Conservation (phyloP, 1,140 invertebrate species). For the Tribolium castaneum region DNA sequence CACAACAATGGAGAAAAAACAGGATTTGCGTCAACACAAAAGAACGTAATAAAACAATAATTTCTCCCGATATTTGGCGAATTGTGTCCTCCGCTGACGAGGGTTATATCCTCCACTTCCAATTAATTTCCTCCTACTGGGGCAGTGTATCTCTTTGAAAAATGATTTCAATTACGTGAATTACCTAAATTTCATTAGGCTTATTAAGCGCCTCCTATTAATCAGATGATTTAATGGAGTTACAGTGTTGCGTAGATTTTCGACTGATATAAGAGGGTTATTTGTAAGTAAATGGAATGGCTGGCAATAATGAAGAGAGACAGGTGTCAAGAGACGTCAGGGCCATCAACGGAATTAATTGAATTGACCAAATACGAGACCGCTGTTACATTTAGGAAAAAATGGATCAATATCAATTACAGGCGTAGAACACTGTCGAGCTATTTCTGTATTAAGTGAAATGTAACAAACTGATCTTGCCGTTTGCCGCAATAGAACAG, state of each 20-base stretch:
- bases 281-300: conserved; percentile 12
- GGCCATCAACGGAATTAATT: conserved; percentile 2
- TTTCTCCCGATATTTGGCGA: too few species aligned
- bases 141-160: not conserved
- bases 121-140: too few species aligned
- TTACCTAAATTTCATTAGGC: not conserved
- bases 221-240: not conserved
- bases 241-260: not conserved
- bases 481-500: not conserved
- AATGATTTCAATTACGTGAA: not conserved
- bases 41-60: too few species aligned
- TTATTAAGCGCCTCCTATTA: conserved; percentile 1
- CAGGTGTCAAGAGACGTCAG: conserved; percentile 16
- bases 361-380: not conserved
- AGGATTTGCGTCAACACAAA: too few species aligned
- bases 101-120: too few species aligned
- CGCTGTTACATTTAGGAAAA: not conserved
- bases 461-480: not conserved
- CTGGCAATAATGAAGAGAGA: conserved; percentile 13
- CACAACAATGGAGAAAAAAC: too few species aligned
- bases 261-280: not conserved
- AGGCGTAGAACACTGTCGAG: not conserved
- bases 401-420: not conserved
- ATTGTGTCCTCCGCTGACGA: too few species aligned
- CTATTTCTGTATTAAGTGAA: not conserved